Evolutionary conservation across 2,113 vertebrate species (phyloP).

Genomic region (Cairina moschata): DNA sequence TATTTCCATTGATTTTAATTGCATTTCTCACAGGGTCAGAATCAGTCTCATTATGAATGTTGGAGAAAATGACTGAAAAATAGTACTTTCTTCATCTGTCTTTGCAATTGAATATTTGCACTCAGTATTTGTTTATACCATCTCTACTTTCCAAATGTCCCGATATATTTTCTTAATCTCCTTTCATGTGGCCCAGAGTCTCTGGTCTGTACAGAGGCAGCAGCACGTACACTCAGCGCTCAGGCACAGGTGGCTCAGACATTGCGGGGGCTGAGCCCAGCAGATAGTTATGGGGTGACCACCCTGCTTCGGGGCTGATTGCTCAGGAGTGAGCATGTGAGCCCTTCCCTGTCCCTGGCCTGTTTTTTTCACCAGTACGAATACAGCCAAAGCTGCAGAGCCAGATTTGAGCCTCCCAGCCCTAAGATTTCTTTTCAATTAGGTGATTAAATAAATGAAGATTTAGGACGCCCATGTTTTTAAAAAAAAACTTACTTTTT

Average conservation of each 20-base stretch:
- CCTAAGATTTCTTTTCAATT: not conserved
- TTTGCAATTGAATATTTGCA: not conserved
- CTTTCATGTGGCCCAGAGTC: not conserved
- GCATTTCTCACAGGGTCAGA: not conserved
- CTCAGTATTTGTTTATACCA: not conserved
- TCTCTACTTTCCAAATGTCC: not conserved
- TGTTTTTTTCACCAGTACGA: not conserved
- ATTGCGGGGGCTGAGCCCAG: not conserved
- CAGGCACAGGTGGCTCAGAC: not conserved
- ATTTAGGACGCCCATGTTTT: not conserved
- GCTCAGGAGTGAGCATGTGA: not conserved
- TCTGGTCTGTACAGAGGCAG: not conserved
- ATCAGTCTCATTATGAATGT: not conserved
- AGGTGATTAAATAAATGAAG: not conserved
- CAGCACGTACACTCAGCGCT: not conserved
- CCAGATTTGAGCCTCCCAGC: not conserved
- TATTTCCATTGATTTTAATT: not conserved
- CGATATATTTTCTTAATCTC: not conserved
- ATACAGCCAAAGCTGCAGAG: not conserved
- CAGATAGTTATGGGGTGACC: not conserved
- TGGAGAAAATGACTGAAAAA: not conserved
- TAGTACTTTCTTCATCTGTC: not conserved
- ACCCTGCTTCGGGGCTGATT: not conserved
- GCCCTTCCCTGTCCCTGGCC: not conserved
- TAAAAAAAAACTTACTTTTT: no score